phyloP scores from a whole-genome alignment of 2,888 invertebrate species.

The Tigriopus californicus region DNA sequence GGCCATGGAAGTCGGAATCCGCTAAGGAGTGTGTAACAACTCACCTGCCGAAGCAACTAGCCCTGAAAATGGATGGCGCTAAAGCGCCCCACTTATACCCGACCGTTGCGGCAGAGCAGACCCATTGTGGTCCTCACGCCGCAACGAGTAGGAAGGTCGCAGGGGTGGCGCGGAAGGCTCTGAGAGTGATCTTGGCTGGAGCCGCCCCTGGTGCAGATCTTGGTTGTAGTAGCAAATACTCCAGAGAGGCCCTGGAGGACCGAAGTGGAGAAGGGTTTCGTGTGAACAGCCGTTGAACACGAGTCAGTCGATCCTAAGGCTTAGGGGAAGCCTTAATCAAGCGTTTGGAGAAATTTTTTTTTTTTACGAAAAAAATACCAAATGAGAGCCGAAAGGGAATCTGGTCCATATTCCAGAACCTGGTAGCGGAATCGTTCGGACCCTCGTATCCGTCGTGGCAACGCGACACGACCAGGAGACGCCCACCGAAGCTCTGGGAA shows the following conservation, averaged over 20 bases:
- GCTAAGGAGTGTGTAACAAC: slow-evolving; percentile 42
- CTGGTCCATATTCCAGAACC: not conserved
- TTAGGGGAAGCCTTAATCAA: too few relatives aligned
- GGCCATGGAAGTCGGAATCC: slow-evolving; percentile 55
- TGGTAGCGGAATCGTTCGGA: too few relatives aligned
- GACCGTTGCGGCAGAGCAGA: slow-evolving; percentile 24
- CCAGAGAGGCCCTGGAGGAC: slow-evolving; percentile 37
- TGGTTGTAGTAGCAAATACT: slow-evolving; percentile 53
- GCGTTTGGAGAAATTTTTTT: too few relatives aligned
- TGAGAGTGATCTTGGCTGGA: slow-evolving; percentile 36
- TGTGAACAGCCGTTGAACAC: too few relatives aligned
- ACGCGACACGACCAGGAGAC: slow-evolving; percentile 9
- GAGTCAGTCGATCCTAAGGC: too few relatives aligned
- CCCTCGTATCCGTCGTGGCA: slow-evolving; percentile 7
- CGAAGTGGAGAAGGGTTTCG: too few relatives aligned
- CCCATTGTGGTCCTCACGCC: slow-evolving; percentile 27
- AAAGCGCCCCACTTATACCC: slow-evolving; percentile 37
- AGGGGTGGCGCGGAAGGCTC: slow-evolving; percentile 40
- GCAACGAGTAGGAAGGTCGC: slow-evolving; percentile 41
- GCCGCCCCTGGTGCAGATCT: slow-evolving; percentile 36
- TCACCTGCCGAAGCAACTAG: slow-evolving; percentile 44
- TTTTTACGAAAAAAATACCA: too few relatives aligned
- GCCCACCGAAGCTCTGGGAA: slow-evolving; percentile 13
- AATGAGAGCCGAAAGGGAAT: not conserved
- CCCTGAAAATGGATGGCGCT: slow-evolving; percentile 47